Percentiles rank a stretch among this genome's conserved stretches.
Evolutionary conservation across 2,888 invertebrate genomes (phyloP).

Genomic region (Clitarchus hookeri): DNA sequence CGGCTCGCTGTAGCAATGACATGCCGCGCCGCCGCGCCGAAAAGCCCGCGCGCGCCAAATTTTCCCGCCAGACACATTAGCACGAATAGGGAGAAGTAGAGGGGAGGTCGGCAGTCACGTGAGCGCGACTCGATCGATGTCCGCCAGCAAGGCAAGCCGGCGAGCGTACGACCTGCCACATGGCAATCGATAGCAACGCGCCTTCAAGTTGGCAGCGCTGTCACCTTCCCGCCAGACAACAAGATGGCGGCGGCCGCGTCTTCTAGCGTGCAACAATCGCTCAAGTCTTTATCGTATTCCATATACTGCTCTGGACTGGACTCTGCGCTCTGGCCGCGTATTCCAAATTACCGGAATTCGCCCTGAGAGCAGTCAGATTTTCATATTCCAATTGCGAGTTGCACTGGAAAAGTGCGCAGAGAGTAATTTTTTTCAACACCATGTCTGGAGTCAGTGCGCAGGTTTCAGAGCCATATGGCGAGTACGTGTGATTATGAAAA

Average conservation of each 20-base stretch:
- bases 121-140: neutral
- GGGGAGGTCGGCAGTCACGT: neutral
- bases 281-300: neutral
- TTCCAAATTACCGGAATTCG: no score
- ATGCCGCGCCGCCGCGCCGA: neutral
- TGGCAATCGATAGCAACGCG: neutral
- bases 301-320: no score
- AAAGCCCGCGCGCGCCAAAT: conserved; percentile 14
- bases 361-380: no score
- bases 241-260: neutral
- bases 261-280: neutral
- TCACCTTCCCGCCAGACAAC: neutral
- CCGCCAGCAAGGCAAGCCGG: neutral
- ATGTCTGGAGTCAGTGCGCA: no score
- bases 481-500: no score
- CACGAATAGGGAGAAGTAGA: neutral
- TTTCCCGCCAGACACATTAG: neutral
- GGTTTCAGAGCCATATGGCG: no score
- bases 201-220: conserved; percentile 4
- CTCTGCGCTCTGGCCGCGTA: no score
- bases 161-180: neutral
- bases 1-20: no score
- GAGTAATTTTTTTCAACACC: no score
- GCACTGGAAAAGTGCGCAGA: no score
- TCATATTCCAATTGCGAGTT: no score